Evolutionary conservation across 2,113 vertebrate genomes (phyloP), one percentile per base, ranked within the genome.

Genomic region (Lasiurus cinereus): DNA sequence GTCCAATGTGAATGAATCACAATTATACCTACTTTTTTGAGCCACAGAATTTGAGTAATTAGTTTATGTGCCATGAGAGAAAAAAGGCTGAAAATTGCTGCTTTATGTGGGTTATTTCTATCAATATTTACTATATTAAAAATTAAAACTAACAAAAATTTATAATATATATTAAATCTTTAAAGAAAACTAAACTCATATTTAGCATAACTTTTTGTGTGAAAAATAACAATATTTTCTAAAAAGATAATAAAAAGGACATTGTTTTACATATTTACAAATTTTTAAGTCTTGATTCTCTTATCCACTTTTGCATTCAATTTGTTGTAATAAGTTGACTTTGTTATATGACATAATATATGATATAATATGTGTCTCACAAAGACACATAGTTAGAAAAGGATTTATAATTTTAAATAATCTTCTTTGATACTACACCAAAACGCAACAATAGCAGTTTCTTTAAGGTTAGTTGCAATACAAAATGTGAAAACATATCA

Each of bases 71-170:
- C 8, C 56, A 62, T 24, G 22, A 62, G 56, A 59, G 18, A 39
- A 18, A 54, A 54, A 54, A 54, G 52, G 52, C 52, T 59, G 56
- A 59, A 59, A 59, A 59, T 24, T 59, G 56, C 56, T 59, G 56
- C 56, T 59, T 59, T 48, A 95, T 24, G 18, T 48, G 22, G 18
- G 33, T 83, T 91, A 31, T 69, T 76, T 39, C 74, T 87, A 83
- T 70, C 24, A 83, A 80, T 88, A 66, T 76, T 90, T 36, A 86
- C 22, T 70, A 76, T 31, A 69, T 77, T 64, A 83, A 12, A 77
- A 94, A 43, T 52, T 73, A 77, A 90, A 95, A 76, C 52, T 73
- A 95, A 73, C 77, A 29, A 83, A 88, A 67, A n/a, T 31, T 82
- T 19, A 39, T 39, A 39, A 21, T 66, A 59, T n/a, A 70, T 52